Base-by-base conservation (phyloP, 2,113 vertebrate genomes). In the Sebastes fasciatus region DNA sequence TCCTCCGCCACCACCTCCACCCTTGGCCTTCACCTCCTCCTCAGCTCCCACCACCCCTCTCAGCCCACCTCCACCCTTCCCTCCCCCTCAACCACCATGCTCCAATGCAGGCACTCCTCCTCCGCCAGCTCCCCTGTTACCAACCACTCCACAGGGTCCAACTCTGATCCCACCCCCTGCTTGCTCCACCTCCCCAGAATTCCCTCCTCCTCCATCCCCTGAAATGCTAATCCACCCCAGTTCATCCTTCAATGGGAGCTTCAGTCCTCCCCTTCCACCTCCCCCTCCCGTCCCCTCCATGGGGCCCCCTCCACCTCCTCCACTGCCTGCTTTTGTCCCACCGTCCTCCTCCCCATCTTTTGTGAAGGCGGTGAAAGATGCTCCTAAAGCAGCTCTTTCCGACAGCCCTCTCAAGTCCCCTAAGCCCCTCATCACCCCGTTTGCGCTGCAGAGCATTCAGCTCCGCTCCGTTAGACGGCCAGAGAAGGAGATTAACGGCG, bases 361-460 rank as follows among this genome's bases (percentile, higher is more conserved):
- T 80, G 93, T 93, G 66, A 96, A 93, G 66, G 69, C 95, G 80
- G 83, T 90, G 57, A 97, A 95, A 90, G 91, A 92, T 49, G 77
- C 83, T 54, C 86, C 90, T 8, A 94, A 93, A 88, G 43, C 86
- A 42, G 57, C 54, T 42, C 60, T 8, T 51, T 57, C 80, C 14
- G 60, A 54, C 60, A 87, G 84, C 78, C 85, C 86, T 1, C 89
- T 92, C 87, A 93, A 76, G 91, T 94, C 95, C 19, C 83, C 94
- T 43, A 95, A 96, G 93, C 97, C 97, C 67, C 93, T 98, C 57
- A 96, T 99, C 82, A 99, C 98, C 64, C 92, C 97, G 0, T 95
- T 97, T 67, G 97, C 95, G 0, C 91, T 99, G 64, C 97, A 97
- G 92, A 97, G 94, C 90, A 96, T 99, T 51, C 98, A 97, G 85